These are phyloP conservation scores for Aphidoletes aphidimyza DNA, from an alignment of 2,888 invertebrate genomes.

Conservation along the genomic window DNA sequence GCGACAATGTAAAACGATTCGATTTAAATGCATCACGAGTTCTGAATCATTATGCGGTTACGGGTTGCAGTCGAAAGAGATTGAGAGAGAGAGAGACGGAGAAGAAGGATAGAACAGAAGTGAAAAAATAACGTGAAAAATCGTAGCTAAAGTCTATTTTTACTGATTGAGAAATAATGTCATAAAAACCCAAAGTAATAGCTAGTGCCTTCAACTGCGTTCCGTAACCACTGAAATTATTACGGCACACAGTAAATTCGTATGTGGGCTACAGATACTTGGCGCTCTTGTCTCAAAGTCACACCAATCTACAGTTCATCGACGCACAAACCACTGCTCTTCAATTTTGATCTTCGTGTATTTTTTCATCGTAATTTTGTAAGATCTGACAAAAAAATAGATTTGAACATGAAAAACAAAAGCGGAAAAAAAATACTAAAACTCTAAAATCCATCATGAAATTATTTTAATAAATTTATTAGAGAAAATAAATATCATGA, in stretches of 20 bases:
- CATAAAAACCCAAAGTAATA: conserved; percentile 9
- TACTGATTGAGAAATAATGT: background rate
- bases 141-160: conserved; percentile 3
- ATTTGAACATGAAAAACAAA: background rate
- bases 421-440: background rate
- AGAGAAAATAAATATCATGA: background rate
- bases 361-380: background rate
- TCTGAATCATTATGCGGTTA: conserved; percentile 26
- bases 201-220: background rate
- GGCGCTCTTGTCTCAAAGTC: conserved; percentile 52
- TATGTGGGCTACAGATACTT: conserved; percentile 22
- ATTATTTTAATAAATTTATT: background rate
- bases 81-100: too few species aligned
- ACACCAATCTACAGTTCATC: conserved; percentile 8
- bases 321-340: background rate
- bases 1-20: conserved; percentile 1
- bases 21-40: background rate
- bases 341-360: background rate
- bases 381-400: background rate
- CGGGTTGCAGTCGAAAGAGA: too few species aligned
- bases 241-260: background rate
- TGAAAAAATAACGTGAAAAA: background rate
- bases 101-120: background rate
- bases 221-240: background rate
- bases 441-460: background rate